Evolutionary conservation across 1,140 invertebrate species (phyloP).

Genomic region (Scaptomyza montana): DNA sequence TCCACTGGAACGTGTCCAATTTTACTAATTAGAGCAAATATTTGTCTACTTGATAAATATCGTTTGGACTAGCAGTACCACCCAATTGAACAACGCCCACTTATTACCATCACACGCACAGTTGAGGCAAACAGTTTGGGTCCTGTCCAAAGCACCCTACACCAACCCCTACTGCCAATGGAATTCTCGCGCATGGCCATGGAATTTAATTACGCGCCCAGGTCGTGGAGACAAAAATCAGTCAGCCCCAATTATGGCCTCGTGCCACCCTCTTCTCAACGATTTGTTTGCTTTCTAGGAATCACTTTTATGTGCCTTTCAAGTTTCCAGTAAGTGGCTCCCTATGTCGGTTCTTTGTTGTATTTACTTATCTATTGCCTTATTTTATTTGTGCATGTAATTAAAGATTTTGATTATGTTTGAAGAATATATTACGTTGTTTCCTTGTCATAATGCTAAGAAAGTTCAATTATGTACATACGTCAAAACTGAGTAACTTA

Average conservation of each 20-base stretch:
- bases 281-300: conserved; percentile 19
- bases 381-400: conserved; percentile 9
- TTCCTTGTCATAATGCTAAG: conserved; percentile 19
- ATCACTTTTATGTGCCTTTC: conserved; percentile 36
- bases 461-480: no score
- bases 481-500: conserved; percentile 1
- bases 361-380: conserved; percentile 11
- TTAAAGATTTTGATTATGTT: conserved; percentile 42
- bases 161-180: neutral
- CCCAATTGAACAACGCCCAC: conserved; percentile 23
- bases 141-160: no score
- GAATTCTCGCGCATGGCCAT: neutral
- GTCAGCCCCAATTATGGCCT: conserved; percentile 16
- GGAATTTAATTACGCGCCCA: conserved; percentile 51
- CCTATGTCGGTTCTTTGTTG: neutral
- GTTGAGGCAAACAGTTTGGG: conserved; percentile 4
- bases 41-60: conserved; percentile 50
- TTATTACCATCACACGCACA: conserved; percentile 51
- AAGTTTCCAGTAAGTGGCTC: conserved; percentile 9
- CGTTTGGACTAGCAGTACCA: conserved; percentile 15
- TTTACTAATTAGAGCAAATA: conserved; percentile 57
- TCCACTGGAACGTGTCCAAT: conserved; percentile 40
- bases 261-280: conserved; percentile 1
- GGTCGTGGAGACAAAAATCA: conserved; percentile 48
- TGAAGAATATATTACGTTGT: conserved; percentile 25